These are phyloP conservation scores for Haemorhous mexicanus DNA, from an alignment of 2,113 vertebrate species.

Conservation along the genomic window DNA sequence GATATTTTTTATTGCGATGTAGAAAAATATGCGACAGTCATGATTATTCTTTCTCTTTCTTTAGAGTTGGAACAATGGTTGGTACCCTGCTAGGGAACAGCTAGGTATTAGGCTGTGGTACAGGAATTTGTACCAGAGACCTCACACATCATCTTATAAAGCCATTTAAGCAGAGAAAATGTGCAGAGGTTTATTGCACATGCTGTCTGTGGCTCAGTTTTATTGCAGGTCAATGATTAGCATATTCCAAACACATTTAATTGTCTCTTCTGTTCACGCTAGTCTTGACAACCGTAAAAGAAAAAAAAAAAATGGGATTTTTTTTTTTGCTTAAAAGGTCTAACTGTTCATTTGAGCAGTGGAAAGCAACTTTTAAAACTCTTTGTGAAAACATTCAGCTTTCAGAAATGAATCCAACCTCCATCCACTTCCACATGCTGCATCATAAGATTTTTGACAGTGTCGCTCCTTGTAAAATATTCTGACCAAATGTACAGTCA, in stretches of 20 bases:
- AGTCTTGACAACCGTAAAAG: neutral
- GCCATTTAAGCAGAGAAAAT: neutral
- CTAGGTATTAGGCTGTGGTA: neutral
- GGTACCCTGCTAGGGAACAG: neutral
- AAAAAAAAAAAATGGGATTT: neutral
- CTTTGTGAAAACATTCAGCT: neutral
- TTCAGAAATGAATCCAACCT: neutral
- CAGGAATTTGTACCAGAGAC: neutral
- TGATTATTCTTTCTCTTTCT: neutral
- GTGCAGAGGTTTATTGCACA: neutral
- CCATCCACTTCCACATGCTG: neutral
- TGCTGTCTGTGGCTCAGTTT: neutral
- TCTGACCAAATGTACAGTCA: slow-evolving; percentile 58
- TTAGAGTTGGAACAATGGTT: neutral
- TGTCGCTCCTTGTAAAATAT: slow-evolving; percentile 15
- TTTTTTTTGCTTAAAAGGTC: neutral
- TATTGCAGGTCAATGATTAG: slow-evolving; percentile 17
- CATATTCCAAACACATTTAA: neutral
- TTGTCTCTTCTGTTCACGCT: neutral
- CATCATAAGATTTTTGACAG: neutral
- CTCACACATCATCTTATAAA: neutral
- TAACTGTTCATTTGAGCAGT: neutral
- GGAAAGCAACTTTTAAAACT: slow-evolving; percentile 7
- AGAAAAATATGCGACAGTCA: neutral
- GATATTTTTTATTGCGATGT: neutral